Conservation (phyloP, 1,140 invertebrate genomes). For the Frieseomelitta varia region DNA sequence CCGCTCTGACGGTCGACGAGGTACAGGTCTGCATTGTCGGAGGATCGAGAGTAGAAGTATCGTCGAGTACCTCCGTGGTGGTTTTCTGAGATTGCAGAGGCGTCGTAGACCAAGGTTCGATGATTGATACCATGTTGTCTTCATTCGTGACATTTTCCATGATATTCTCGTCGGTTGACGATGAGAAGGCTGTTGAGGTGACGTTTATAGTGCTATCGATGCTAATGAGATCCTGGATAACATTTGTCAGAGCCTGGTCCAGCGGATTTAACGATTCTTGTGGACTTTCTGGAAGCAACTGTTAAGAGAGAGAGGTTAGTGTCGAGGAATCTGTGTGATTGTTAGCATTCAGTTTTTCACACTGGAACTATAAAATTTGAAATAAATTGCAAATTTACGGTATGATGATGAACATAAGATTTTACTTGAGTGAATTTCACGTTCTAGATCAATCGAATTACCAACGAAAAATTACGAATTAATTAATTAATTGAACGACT, state of each 20-base stretch:
- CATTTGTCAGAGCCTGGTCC: constrained; percentile 76
- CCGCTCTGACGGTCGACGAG: background rate
- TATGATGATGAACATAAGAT: too few species aligned
- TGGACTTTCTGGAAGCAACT: constrained; percentile 19
- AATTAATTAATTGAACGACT: too few species aligned
- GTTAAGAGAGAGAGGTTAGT: background rate
- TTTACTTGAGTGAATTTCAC: too few species aligned
- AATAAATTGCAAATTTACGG: too few species aligned
- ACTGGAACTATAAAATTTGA: too few species aligned
- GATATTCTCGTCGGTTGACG: constrained; percentile 21
- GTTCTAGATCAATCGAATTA: too few species aligned
- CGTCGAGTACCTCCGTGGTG: background rate
- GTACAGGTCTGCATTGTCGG: background rate
- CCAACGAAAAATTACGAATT: too few species aligned
- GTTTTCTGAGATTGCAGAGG: background rate
- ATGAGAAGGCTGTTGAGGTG: background rate
- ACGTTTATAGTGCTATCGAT: constrained; percentile 67
- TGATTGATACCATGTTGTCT: background rate
- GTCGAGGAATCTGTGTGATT: background rate
- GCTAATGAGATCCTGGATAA: constrained; percentile 77
- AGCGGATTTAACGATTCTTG: constrained; percentile 71
- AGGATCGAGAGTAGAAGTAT: background rate
- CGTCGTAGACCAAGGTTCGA: background rate
- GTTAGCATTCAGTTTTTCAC: background rate
- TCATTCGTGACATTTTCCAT: constrained; percentile 54